Evolutionary conservation across 2,888 invertebrate genomes (phyloP), one percentile per base, ranked within the genome.

Genomic region (Ctenicera cuprea): DNA sequence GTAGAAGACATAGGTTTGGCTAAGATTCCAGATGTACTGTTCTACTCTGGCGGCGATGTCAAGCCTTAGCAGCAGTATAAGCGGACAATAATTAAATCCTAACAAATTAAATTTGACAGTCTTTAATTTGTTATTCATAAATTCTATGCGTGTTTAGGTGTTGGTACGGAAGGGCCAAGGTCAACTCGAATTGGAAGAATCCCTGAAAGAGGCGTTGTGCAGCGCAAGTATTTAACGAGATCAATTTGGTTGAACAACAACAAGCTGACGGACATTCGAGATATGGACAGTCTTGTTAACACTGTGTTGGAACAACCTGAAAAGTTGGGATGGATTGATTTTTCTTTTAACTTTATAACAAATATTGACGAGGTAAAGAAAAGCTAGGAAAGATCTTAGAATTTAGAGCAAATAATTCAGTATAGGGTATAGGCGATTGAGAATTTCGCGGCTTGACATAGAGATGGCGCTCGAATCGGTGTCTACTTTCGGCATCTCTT

Each of bases 211-310:
- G 86, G 87, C 0, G 50, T 82, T 8, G 72, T 83, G n/a, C 84
- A 81, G 30, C 82, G 85, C 12, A 87, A 86, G 75, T 89, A 87
- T 74, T 76, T 89, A 16, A 88, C 89, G 3, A 85, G 85, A 78
- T 85, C 89, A 0, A 78, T 90, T 9, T 89, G 89, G 89, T 80
- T 90, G 41, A 88, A 88, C 78, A 89, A 89, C 80, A 90, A 90
- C 80, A 84, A 82, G 65, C 77, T 90, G 26, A 83, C 81, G 9
- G 85, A 81, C 41, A 84, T 87, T 37, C 80, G 81, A 26, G 85
- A 86, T 61, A 77, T 89, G 30, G 85, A 87, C 38, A 80, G 78
- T 8, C 81, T 89, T 30, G 83, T 85, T 0, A 81, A 85, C 1
- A 81, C 82, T 1, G 80, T 86, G 30, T 81, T 90, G 16, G 88